Percentiles rank a stretch among this genome's conserved stretches.
Evolutionary conservation across 2,888 invertebrate genomes (phyloP).

Genomic region (Meghimatium bilineatum): DNA sequence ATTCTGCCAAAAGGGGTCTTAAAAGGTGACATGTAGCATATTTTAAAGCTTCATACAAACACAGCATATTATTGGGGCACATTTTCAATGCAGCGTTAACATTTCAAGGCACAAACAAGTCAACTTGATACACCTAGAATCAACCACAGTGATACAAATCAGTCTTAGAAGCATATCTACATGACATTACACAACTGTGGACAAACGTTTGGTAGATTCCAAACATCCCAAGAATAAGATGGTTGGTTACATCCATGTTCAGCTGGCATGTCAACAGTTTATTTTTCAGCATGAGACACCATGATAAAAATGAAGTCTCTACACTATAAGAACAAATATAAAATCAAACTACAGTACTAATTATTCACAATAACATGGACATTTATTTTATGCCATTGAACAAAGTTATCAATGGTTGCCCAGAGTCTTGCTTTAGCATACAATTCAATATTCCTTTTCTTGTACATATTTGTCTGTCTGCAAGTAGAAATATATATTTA

Average conservation of each 20-base stretch:
- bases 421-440: too few relatives aligned
- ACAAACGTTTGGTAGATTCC: background rate
- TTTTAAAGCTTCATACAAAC: background rate
- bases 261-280: background rate
- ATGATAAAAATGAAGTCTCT: background rate
- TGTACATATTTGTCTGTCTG: background rate
- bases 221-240: background rate
- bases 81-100: constrained; percentile 2
- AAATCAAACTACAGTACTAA: background rate
- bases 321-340: background rate
- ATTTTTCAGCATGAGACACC: background rate
- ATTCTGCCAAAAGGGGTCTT: background rate
- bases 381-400: background rate
- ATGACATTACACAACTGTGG: background rate
- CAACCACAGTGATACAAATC: background rate
- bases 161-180: background rate
- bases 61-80: background rate
- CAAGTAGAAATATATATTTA: background rate
- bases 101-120: constrained; percentile 25
- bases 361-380: background rate
- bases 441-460: too few relatives aligned
- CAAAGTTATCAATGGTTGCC: background rate
- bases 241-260: background rate
- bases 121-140: constrained; percentile 10
- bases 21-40: background rate